Evolutionary conservation across 2,888 invertebrate species (phyloP).

Genomic region (Polia nebulosa): DNA sequence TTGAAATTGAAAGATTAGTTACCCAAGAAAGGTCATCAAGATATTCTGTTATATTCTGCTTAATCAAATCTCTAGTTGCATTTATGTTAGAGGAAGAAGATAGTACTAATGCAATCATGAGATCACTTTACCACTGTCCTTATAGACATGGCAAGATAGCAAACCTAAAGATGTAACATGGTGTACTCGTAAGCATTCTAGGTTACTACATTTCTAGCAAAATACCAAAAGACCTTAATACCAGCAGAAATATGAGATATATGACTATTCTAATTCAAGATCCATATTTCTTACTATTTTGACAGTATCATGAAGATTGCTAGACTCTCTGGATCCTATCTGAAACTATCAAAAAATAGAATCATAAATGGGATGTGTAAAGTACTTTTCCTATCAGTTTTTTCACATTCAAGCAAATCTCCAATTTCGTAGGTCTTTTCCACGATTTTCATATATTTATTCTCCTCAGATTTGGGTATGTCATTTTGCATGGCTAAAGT

Average conservation of each 20-base stretch:
- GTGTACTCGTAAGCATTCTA: too few species aligned
- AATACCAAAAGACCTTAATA: background rate
- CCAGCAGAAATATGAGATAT: background rate
- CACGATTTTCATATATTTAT: slow-evolving; percentile 16
- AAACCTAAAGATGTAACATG: too few species aligned
- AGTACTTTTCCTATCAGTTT: slow-evolving; percentile 14
- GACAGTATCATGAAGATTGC: background rate
- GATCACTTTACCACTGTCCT: too few species aligned
- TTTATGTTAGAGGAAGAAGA: background rate
- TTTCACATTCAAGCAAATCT: slow-evolving; percentile 9
- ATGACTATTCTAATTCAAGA: background rate
- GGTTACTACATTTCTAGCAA: background rate
- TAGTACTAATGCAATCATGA: too few species aligned
- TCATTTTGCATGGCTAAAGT: slow-evolving; percentile 31
- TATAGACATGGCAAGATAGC: too few species aligned
- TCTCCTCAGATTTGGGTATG: slow-evolving; percentile 29
- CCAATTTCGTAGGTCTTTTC: slow-evolving; percentile 7
- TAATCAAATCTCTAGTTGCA: too few species aligned
- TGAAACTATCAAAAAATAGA: slow-evolving; percentile 21
- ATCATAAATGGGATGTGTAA: slow-evolving; percentile 35
- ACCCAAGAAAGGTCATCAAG: background rate
- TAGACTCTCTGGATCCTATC: background rate
- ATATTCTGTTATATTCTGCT: too few species aligned
- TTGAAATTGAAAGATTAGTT: background rate
- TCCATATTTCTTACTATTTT: background rate